phyloP scores from a whole-genome alignment of 2,888 invertebrate species.

The Sympetrum striolatum region DNA sequence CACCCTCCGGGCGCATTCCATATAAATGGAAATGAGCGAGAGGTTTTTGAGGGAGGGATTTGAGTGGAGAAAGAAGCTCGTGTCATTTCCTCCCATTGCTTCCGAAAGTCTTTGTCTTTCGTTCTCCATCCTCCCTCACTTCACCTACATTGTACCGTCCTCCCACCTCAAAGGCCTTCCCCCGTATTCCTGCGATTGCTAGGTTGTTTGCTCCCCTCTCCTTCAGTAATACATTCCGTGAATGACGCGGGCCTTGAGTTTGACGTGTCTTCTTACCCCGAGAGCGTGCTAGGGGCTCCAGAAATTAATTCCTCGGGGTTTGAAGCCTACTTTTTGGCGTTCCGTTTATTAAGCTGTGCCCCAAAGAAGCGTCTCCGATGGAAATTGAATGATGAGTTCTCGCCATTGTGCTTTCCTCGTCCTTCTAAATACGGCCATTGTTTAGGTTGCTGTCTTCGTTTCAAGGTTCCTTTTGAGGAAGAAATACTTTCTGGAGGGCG shows the following conservation, averaged over 20 bases:
- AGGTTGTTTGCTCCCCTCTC: background rate
- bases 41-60: background rate
- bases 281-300: background rate
- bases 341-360: background rate
- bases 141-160: background rate
- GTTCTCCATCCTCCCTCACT: too few relatives aligned
- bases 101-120: background rate
- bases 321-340: background rate
- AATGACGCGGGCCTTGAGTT: background rate
- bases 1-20: slow-evolving; percentile 16
- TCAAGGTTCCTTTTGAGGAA: too few relatives aligned
- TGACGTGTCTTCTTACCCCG: background rate
- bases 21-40: slow-evolving; percentile 37
- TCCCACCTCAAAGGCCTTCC: background rate
- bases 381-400: background rate
- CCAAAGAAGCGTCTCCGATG: background rate
- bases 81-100: slow-evolving; percentile 26
- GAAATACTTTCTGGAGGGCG: too few relatives aligned
- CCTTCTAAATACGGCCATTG: too few relatives aligned
- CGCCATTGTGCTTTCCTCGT: too few relatives aligned
- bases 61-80: background rate
- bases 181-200: background rate
- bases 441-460: too few relatives aligned
- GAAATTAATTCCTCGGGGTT: background rate
- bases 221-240: background rate